These are phyloP conservation scores for Salmo trutta DNA, from an alignment of 2,797 vertebrate genomes.

Conservation along the genomic window DNA sequence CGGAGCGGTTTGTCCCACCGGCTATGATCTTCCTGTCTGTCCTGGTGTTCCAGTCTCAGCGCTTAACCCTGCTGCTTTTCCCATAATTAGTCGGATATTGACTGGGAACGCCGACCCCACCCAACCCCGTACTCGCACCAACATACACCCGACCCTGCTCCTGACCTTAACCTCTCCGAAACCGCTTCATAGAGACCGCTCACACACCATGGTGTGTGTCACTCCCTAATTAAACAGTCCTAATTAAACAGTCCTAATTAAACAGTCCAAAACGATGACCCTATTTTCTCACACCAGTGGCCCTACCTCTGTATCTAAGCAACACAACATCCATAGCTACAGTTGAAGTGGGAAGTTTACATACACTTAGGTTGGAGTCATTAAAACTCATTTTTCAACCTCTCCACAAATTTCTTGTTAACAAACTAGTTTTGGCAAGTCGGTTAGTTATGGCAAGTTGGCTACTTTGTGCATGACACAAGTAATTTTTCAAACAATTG, in stretches of 20 bases:
- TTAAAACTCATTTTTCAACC: too few species aligned
- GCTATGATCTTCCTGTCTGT: conserved; percentile 12
- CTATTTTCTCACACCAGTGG: background rate
- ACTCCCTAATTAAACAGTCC: background rate
- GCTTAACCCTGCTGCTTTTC: conserved; percentile 24
- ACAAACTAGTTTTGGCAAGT: too few species aligned
- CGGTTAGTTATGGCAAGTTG: too few species aligned
- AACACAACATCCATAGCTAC: conserved; percentile 32
- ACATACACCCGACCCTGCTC: background rate
- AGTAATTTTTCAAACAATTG: too few species aligned
- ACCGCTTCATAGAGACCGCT: conserved; percentile 16
- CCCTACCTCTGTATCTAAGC: conserved; percentile 8
- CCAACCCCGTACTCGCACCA: background rate
- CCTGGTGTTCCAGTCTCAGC: background rate
- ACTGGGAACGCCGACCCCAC: conserved; percentile 32
- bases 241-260: background rate
- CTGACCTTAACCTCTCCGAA: conserved; percentile 21
- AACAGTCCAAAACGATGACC: background rate
- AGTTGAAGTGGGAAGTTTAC: too few species aligned
- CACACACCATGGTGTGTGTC: background rate
- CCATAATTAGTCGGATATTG: conserved; percentile 46
- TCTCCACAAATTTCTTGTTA: too few species aligned
- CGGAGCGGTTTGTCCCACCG: conserved; percentile 28
- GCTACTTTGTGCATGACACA: too few species aligned
- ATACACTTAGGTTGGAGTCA: too few species aligned